Conservation (phyloP, 2,113 vertebrate genomes). For the Oncorhynchus nerka region DNA sequence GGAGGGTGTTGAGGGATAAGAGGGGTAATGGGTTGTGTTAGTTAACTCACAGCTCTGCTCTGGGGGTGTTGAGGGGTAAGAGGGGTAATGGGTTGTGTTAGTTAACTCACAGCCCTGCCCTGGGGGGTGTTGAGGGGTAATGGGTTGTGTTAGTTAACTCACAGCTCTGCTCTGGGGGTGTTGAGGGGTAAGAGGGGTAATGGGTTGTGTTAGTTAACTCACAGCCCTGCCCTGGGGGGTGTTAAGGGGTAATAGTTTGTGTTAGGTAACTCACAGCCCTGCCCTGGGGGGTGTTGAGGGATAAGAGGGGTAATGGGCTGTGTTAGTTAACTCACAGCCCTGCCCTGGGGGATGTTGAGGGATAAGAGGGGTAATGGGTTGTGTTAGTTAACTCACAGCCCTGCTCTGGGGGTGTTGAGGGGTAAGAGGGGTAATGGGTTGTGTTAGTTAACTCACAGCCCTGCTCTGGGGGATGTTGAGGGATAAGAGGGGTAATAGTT, state of each 20-base stretch:
- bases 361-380: neutral
- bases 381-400: slow-evolving; percentile 17
- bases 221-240: too few species aligned
- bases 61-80: neutral
- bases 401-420: too few species aligned
- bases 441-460: slow-evolving; percentile 52
- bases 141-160: slow-evolving; percentile 72
- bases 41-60: slow-evolving; percentile 31
- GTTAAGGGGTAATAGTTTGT: slow-evolving; percentile 36
- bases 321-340: too few species aligned
- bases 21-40: slow-evolving; percentile 53
- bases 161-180: slow-evolving; percentile 55
- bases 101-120: slow-evolving; percentile 72
- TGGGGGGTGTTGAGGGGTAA: slow-evolving; percentile 3
- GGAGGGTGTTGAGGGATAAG: too few species aligned
- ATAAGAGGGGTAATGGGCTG: too few species aligned
- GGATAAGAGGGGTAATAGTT: slow-evolving; percentile 14
- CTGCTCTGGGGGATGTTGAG: neutral
- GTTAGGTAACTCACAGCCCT: slow-evolving; percentile 76
- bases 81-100: slow-evolving; percentile 52
- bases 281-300: too few species aligned
- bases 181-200: too few species aligned
- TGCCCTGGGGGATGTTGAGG: too few species aligned
- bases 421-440: slow-evolving; percentile 38
- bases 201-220: slow-evolving; percentile 63